Evolutionary conservation across 2,888 invertebrate genomes (phyloP), one percentile per base, ranked within the genome.

Genomic region (Phengaris alcon): DNA sequence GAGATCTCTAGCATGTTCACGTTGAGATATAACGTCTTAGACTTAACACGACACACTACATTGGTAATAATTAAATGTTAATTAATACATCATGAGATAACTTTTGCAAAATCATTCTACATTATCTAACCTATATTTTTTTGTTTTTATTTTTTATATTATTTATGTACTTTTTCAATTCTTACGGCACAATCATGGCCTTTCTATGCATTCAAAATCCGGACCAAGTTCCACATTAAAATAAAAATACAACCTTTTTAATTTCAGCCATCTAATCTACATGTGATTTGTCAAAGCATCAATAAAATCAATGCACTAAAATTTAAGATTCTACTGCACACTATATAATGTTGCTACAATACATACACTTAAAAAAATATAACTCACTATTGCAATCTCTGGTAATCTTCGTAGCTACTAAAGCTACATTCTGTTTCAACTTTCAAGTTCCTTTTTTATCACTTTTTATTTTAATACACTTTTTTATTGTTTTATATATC

Each of bases 1-100:
- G 93, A 93, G 93, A 93, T 93, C 93, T 92, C 91, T 88, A 90
- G 88, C 86, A 88, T 87, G 86, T 87, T 85, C 88, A 88, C 87
- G 87, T 86, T 82, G 87, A 88, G 88, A 89, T 87, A 86, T 87
- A 84, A 87, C 83, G 84, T 85, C 88, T 87, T 88, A 81, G 82
- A 84, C 84, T 87, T 85, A 85, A 86, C 82, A 86, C 84, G 86
- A 86, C 86, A 85, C 82, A 83, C 89, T 90, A 90, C 84, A 83
- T 83, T 87, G 83, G 85, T 89, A 86, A 85, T 88, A 86, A 86
- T 87, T 83, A 84, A 85, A 84, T 82, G 83, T 87, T 88, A 87
- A 84, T 87, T 88, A 87, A 84, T 87, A 81, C 79, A 81, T 81
- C 79, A 84, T 83, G 84, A 87, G 87, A 89, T 85, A 88, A 86